A percentile compares a stretch with the other conserved stretches of the same genome.
Conservation (phyloP, 2,797 vertebrate species). For the Periophthalmus magnuspinnatus region DNA sequence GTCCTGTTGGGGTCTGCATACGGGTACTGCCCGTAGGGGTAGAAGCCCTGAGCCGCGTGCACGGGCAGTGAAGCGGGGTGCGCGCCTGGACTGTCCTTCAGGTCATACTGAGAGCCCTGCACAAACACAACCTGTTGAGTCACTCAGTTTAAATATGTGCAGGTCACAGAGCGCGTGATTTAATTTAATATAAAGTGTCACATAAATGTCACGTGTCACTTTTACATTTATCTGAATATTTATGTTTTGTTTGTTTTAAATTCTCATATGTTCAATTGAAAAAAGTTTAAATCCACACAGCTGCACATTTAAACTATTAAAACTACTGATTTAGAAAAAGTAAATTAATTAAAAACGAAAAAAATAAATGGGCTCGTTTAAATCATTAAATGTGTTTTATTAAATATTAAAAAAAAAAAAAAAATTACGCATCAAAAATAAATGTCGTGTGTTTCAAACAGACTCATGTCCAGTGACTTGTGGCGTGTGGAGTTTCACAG, state of each 20-base stretch:
- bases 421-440: neutral
- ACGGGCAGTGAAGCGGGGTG: conserved; percentile 91
- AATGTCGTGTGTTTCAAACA: neutral
- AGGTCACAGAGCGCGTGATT: neutral
- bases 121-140: conserved; percentile 54
- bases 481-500: too few relatives aligned
- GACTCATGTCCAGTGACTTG: too few relatives aligned
- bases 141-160: neutral
- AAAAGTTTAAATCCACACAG: neutral
- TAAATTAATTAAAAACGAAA: neutral
- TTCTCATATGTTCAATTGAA: neutral
- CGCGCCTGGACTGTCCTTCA: conserved; percentile 94
- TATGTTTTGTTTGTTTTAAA: neutral
- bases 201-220: too few relatives aligned
- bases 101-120: conserved; percentile 95
- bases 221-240: neutral
- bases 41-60: conserved; percentile 91
- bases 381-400: neutral
- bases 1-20: conserved; percentile 92
- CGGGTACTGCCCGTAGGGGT: conserved; percentile 95
- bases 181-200: too few relatives aligned
- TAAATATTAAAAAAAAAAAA: too few relatives aligned
- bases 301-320: neutral
- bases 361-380: neutral
- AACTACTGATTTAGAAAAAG: neutral